Percentiles rank a stretch among this genome's conserved stretches.
phyloP scores from a whole-genome alignment of 2,113 vertebrate species.

The Donacobius atricapilla region DNA sequence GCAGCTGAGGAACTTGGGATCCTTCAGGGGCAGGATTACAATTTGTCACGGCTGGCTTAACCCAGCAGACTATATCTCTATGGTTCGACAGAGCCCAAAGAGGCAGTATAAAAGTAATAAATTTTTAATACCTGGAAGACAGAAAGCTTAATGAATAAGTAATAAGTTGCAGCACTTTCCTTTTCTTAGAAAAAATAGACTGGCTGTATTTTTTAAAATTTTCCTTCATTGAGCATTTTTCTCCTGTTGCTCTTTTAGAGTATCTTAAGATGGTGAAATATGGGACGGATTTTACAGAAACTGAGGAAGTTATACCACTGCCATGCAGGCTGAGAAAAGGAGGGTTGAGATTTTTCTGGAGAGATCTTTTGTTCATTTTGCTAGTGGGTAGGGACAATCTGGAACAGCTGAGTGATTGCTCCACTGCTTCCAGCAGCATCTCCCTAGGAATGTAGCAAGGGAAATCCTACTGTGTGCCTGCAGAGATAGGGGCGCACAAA shows the following conservation, averaged over 20 bases:
- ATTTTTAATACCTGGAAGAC: background rate
- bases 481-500: background rate
- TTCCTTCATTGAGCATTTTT: background rate
- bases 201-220: background rate
- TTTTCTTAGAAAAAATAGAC: background rate
- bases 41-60: background rate
- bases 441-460: background rate
- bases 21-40: background rate
- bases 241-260: background rate
- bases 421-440: background rate
- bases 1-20: background rate
- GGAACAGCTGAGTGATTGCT: background rate
- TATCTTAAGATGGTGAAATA: background rate
- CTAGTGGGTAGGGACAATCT: background rate
- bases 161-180: background rate
- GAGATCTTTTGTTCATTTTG: background rate
- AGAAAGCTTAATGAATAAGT: constrained; percentile 26
- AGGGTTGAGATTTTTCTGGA: background rate
- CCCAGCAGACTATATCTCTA: background rate
- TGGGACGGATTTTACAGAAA: background rate
- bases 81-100: background rate
- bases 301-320: background rate
- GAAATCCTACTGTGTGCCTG: background rate
- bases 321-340: background rate
- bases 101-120: background rate